Percentiles rank a stretch among this genome's conserved stretches.
These are phyloP conservation scores for Proteles cristata DNA, from an alignment of 2,113 vertebrate species.

Conservation along the genomic window DNA sequence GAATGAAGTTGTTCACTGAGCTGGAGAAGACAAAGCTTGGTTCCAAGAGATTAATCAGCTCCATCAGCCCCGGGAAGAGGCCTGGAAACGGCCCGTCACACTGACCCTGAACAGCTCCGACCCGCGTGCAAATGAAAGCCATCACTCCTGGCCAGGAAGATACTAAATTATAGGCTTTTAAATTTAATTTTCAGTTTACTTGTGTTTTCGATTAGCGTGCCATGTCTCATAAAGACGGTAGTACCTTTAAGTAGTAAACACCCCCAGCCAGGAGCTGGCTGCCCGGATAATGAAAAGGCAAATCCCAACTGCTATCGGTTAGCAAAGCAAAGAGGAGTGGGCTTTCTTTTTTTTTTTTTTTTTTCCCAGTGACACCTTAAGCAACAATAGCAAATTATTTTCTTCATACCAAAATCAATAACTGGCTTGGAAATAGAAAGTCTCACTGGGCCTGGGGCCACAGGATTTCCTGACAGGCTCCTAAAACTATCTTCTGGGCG, in stretches of 20 bases:
- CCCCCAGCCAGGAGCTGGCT: slow-evolving; percentile 68
- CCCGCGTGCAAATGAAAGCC: slow-evolving; percentile 89
- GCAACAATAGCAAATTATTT: slow-evolving; percentile 88
- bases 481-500: slow-evolving; percentile 84
- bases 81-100: slow-evolving; percentile 88
- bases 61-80: slow-evolving; percentile 88
- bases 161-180: slow-evolving; percentile 93
- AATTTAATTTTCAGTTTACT: slow-evolving; percentile 93
- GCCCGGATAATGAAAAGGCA: slow-evolving; percentile 79
- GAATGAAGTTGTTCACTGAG: slow-evolving; percentile 99
- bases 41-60: slow-evolving; percentile 95
- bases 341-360: too few relatives aligned
- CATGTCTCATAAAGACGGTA: slow-evolving; percentile 91
- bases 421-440: slow-evolving; percentile 86
- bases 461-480: slow-evolving; percentile 87
- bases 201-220: slow-evolving; percentile 91
- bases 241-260: slow-evolving; percentile 86
- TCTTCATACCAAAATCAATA: slow-evolving; percentile 89
- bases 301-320: slow-evolving; percentile 75
- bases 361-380: slow-evolving; percentile 83
- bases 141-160: slow-evolving; percentile 91
- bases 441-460: slow-evolving; percentile 84
- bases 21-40: slow-evolving; percentile 98
- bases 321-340: slow-evolving; percentile 67
- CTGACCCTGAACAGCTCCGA: slow-evolving; percentile 90